Base-by-base conservation (phyloP, 2,888 invertebrate genomes). In the Rhorus exstirpatorius region DNA sequence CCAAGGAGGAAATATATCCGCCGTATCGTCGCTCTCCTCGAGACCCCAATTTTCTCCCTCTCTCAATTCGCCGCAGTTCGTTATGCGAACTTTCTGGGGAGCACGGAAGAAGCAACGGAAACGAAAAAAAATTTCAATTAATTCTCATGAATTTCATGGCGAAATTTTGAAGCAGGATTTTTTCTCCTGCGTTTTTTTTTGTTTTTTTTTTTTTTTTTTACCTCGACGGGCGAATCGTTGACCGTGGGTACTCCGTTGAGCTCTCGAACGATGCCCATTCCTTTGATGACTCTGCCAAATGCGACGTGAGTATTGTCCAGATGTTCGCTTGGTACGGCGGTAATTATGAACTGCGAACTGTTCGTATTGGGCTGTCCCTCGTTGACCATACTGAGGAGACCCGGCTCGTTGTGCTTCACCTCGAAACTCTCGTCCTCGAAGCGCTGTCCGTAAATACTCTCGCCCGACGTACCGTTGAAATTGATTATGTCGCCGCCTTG, bases 311-410 rank as follows among this genome's bases (percentile, higher is more conserved):
- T 95, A 3, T 95, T 96, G 92, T 98, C 96, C 58, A 98, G 93
- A 90, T 98, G 97, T 0, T 95, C 93, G 88, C 97, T 97, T 0
- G 95, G 95, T 0, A 95, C 96, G 0, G 96, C 95, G 0, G 97
- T 97, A 79, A 99, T 97, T 91, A 98, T 97, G 93, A 99, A 99
- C 93, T 99, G 99, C 0, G 99, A 99, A 85, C 97, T 97, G 92
- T 99, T 99, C 7, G 97, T 97, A 92, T 99, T 94, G 12, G 95
- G 95, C 86, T 92, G 91, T 68, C 96, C 98, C 92, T 94, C 96
- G 93, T 96, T 99, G 87, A 96, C 96, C 96, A 97, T 97, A 87
- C 97, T 97, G 0, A 97, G 93, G 0, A 95, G 94, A 1, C 97
- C 97, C 61, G 94, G 94, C 0, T 93, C 92, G 46, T 95, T 94